phyloP scores from a whole-genome alignment of 2,113 vertebrate genomes.

The Prolemur simus region DNA sequence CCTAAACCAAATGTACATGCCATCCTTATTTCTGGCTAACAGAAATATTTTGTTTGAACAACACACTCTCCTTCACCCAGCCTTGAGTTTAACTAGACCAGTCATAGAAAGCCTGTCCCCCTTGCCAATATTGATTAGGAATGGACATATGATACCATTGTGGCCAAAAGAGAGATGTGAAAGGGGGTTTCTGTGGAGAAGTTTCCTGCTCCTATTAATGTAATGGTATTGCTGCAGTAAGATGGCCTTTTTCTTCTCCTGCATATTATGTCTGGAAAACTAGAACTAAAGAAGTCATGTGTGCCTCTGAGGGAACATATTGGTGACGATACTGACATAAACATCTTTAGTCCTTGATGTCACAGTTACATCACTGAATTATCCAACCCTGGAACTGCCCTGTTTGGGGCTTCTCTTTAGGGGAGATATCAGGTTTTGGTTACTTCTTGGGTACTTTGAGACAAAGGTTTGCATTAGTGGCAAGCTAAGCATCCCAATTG shows the following conservation, averaged over 20 bases:
- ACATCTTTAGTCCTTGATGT: not conserved
- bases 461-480: not conserved
- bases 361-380: not conserved
- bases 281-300: not conserved
- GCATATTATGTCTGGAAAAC: not conserved
- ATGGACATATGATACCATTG: not conserved
- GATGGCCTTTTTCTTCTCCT: not conserved
- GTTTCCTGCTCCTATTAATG: not conserved
- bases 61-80: not conserved
- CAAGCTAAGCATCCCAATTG: not conserved
- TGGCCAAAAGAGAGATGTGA: not conserved
- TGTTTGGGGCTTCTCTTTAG: not conserved
- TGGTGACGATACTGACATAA: not conserved
- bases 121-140: not conserved
- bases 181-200: not conserved
- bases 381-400: not conserved
- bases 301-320: not conserved
- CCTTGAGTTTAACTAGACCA: not conserved
- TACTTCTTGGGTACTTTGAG: not conserved
- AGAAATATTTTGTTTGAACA: not conserved
- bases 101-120: not conserved
- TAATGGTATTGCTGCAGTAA: not conserved
- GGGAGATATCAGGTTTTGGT: not conserved
- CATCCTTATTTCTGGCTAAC: not conserved
- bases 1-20: not conserved